phyloP scores from a whole-genome alignment of 2,797 vertebrate genomes.

The Sebastes itinus region DNA sequence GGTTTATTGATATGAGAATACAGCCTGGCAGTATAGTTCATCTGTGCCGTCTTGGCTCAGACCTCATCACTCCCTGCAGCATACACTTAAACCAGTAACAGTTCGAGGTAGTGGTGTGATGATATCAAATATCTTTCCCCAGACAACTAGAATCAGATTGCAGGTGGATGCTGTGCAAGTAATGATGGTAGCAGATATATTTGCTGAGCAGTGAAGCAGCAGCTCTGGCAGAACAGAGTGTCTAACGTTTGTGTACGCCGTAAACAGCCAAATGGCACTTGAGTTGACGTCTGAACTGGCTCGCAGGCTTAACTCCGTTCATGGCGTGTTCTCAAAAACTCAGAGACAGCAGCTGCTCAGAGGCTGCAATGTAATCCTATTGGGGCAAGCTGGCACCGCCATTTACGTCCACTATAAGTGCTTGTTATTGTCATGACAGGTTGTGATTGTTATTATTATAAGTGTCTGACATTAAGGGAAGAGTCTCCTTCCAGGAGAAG shows the following conservation, averaged over 20 bases:
- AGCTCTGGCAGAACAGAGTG: neutral
- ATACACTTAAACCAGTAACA: neutral
- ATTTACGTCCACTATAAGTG: no score
- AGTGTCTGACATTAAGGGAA: no score
- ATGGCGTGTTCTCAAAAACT: neutral
- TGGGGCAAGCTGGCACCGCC: no score
- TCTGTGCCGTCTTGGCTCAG: neutral
- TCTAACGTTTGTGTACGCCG: neutral
- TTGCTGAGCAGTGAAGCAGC: neutral
- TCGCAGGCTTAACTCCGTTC: neutral
- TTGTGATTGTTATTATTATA: no score
- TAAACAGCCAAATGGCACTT: neutral
- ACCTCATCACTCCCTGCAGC: neutral
- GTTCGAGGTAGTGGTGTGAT: neutral
- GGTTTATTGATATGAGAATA: neutral
- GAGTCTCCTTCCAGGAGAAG: no score
- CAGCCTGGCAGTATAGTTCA: neutral
- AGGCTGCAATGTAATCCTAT: no score
- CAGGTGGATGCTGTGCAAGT: neutral
- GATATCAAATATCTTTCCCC: neutral
- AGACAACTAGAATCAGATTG: neutral
- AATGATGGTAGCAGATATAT: neutral
- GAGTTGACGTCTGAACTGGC: neutral
- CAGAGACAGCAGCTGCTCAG: no score
- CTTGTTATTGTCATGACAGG: no score